Base-by-base conservation (phyloP, 2,797 vertebrate species). In the Cossypha heuglini region DNA sequence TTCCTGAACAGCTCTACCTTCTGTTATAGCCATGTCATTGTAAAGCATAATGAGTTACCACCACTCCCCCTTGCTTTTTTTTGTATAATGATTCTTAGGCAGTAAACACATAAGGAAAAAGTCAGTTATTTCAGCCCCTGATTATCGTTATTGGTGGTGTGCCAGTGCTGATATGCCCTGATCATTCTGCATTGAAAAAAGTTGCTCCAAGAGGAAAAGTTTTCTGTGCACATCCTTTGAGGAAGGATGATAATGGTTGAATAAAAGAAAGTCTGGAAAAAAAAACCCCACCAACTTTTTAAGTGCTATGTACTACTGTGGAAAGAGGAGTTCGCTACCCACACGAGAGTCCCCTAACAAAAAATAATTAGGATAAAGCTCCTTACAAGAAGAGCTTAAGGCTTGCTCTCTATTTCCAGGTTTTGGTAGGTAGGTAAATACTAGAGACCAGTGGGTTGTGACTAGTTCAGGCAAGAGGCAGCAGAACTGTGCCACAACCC, bases 51-150 rank as follows among this genome's bases (percentile, higher is more conserved):
- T 43, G 35, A 86, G 16, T 15, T 48, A 83, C 21, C 33, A 25
- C 4, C 17, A 45, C 43, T 45, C 5, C 1, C 1, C 1, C 0
- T 13, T 0, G 0, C 0, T 0, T 6, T 33, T 35, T 25, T 16
- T 59, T 8, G 1, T 10, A 6, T 51, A 15, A 61, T 74, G 13
- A 20, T 85, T 91, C 35, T 26, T 75, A 71, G 21, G 25, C 66
- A 52, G 64, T 64, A 87, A 74, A 71, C 29, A 67, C 24, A 35
- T 42, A 57, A 54, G 77, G 42, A 46, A 78, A 79, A 74, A 92
- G 35, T 46, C 38, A 75, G 29, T 83, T 40, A 57, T 83, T 83
- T 90, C 58, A 83, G 20, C 18, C 24, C 33, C 61, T 37, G 35
- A 8, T 74, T 71, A n/a, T 69, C 20, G 58, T 64, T 62, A 40